Percentiles rank a stretch among this genome's conserved stretches.
phyloP scores from a whole-genome alignment of 1,140 invertebrate genomes.

The Dreissena polymorpha region DNA sequence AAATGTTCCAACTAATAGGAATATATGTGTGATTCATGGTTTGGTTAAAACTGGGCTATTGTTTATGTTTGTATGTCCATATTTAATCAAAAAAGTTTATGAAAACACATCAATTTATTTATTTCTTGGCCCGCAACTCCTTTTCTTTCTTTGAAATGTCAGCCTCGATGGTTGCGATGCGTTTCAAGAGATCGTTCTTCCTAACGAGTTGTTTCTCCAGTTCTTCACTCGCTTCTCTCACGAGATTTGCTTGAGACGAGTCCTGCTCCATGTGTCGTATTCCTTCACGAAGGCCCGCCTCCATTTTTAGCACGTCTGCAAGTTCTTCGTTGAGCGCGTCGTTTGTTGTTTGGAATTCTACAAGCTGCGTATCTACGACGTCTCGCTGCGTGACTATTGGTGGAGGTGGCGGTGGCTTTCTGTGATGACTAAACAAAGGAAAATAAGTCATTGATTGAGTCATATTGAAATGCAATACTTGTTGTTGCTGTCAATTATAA shows the following conservation, averaged over 20 bases:
- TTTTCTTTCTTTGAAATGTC: constrained; percentile 71
- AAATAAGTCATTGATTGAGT: background rate
- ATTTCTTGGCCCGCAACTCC: constrained; percentile 64
- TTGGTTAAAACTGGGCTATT: too few relatives aligned
- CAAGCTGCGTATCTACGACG: constrained; percentile 70
- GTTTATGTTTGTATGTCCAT: too few relatives aligned
- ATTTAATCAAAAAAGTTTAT: too few relatives aligned
- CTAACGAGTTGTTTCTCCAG: constrained; percentile 58
- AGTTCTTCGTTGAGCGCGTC: constrained; percentile 71
- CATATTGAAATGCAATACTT: background rate
- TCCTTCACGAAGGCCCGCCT: constrained; percentile 65
- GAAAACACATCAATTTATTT: constrained; percentile 13
- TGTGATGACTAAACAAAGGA: constrained; percentile 36
- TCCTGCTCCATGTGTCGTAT: constrained; percentile 58
- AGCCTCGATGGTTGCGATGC: constrained; percentile 63
- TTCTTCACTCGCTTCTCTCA: constrained; percentile 57
- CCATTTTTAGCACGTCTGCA: constrained; percentile 67
- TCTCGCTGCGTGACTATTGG: constrained; percentile 61
- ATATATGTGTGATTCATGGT: too few relatives aligned
- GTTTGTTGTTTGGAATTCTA: constrained; percentile 65
- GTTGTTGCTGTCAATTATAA: background rate
- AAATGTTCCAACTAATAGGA: too few relatives aligned
- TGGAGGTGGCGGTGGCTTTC: constrained; percentile 50
- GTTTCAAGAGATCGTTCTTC: constrained; percentile 67
- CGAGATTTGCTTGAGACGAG: constrained; percentile 29